phyloP scores from a whole-genome alignment of 2,113 vertebrate species.

The Nansenia antarctica region DNA sequence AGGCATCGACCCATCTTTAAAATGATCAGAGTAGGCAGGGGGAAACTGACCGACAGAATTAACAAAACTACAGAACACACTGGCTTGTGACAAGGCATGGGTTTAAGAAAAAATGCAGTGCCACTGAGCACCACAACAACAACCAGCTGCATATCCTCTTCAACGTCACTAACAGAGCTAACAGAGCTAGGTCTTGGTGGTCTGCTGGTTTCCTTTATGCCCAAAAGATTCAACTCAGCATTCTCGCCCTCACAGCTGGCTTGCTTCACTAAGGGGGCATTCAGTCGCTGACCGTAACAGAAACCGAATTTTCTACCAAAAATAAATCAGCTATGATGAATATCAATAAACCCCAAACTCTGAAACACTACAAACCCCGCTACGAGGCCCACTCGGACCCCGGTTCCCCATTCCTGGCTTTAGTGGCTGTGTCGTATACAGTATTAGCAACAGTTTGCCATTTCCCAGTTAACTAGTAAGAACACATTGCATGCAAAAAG shows the following conservation, averaged over 20 bases:
- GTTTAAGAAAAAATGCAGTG: constrained; percentile 31
- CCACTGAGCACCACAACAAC: neutral
- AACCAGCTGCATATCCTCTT: constrained; percentile 13
- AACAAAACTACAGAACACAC: neutral
- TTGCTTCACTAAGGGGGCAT: neutral
- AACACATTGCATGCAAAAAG: constrained; percentile 50
- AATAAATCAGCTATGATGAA: constrained; percentile 14
- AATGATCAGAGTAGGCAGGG: constrained; percentile 19
- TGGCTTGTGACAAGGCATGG: constrained; percentile 20
- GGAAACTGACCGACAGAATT: neutral
- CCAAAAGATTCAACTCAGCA: neutral
- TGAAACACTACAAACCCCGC: constrained; percentile 25
- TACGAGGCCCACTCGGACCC: constrained; percentile 18
- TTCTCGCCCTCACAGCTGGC: too few relatives aligned
- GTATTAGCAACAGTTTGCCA: constrained; percentile 42
- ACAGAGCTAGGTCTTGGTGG: neutral
- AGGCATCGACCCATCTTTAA: constrained; percentile 13
- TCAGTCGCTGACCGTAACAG: neutral
- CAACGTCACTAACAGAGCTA: neutral
- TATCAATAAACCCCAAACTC: constrained; percentile 17
- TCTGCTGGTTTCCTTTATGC: neutral
- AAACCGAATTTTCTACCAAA: neutral
- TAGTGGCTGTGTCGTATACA: constrained; percentile 23
- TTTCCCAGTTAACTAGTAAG: constrained; percentile 24
- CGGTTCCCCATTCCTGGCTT: constrained; percentile 33